phyloP scores from a whole-genome alignment of 2,888 invertebrate species.

The Unio delphinus region DNA sequence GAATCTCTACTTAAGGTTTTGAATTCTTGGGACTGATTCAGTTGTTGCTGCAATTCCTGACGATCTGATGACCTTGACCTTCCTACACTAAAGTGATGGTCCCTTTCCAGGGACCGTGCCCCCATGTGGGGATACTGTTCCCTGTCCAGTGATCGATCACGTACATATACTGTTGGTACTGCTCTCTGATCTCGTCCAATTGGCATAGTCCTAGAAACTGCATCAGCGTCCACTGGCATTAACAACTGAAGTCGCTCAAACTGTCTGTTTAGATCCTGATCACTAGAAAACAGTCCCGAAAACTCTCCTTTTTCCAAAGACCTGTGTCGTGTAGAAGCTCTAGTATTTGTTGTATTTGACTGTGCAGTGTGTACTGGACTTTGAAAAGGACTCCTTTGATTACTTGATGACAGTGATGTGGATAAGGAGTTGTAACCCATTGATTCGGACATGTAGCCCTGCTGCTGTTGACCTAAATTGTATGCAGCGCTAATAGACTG shows the following conservation, averaged over 20 bases:
- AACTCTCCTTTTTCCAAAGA: constrained; percentile 51
- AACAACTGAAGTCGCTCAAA: constrained; percentile 42
- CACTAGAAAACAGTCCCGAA: constrained; percentile 51
- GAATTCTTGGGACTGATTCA: constrained; percentile 44
- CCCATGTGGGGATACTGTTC: constrained; percentile 68
- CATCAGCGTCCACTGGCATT: constrained; percentile 36
- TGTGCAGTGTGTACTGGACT: constrained; percentile 34
- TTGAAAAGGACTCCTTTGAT: constrained; percentile 35
- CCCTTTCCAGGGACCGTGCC: constrained; percentile 66
- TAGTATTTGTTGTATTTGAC: constrained; percentile 12
- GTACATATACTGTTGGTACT: constrained; percentile 36
- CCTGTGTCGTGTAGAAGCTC: constrained; percentile 61
- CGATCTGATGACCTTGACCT: constrained; percentile 63
- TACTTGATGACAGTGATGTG: constrained; percentile 17
- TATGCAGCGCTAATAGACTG: constrained; percentile 55
- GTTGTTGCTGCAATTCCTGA: constrained; percentile 50
- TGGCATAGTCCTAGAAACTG: constrained; percentile 32
- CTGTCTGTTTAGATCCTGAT: constrained; percentile 69
- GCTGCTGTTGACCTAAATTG: constrained; percentile 34
- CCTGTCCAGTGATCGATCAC: constrained; percentile 80
- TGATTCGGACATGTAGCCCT: constrained; percentile 21
- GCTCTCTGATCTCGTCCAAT: constrained; percentile 26
- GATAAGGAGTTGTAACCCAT: constrained; percentile 26
- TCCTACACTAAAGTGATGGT: constrained; percentile 48
- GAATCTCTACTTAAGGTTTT: constrained; percentile 55